phyloP scores from a whole-genome alignment of 2,888 invertebrate genomes.

The Cataglyphis livida region DNA sequence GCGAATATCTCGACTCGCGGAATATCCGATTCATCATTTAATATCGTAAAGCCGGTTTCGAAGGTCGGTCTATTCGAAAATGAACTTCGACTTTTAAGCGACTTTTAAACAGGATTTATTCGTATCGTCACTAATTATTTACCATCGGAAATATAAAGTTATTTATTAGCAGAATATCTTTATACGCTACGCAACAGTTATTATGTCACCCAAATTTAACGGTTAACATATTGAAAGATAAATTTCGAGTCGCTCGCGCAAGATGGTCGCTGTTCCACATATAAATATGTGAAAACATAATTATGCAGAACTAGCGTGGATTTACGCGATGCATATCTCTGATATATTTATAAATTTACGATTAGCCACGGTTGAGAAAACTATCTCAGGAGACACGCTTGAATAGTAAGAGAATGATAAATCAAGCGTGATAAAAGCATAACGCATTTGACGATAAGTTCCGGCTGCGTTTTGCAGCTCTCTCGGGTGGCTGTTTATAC shows the following conservation, averaged over 20 bases:
- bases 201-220: constrained; percentile 15
- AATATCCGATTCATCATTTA: constrained; percentile 43
- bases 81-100: constrained; percentile 53
- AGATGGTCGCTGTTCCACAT: neutral
- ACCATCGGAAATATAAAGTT: neutral
- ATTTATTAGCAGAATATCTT: neutral
- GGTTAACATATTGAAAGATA: neutral
- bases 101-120: constrained; percentile 31
- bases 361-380: constrained; percentile 41
- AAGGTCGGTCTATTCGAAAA: constrained; percentile 46
- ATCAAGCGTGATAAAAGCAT: constrained; percentile 63
- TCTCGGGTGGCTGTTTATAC: constrained; percentile 72
- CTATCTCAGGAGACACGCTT: constrained; percentile 29
- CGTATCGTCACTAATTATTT: constrained; percentile 29
- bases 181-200: neutral
- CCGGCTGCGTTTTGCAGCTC: constrained; percentile 65
- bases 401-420: constrained; percentile 17
- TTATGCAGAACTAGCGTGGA: neutral
- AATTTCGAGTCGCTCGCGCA: neutral
- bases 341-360: constrained; percentile 44
- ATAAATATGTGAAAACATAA: neutral
- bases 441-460: constrained; percentile 74
- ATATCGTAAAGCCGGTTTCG: constrained; percentile 55
- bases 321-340: constrained; percentile 29
- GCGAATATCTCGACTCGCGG: neutral